A percentile compares a stretch with the other conserved stretches of the same genome.
These are phyloP conservation scores for Anas platyrhynchos DNA, from an alignment of 2,113 vertebrate species.

Conservation along the genomic window DNA sequence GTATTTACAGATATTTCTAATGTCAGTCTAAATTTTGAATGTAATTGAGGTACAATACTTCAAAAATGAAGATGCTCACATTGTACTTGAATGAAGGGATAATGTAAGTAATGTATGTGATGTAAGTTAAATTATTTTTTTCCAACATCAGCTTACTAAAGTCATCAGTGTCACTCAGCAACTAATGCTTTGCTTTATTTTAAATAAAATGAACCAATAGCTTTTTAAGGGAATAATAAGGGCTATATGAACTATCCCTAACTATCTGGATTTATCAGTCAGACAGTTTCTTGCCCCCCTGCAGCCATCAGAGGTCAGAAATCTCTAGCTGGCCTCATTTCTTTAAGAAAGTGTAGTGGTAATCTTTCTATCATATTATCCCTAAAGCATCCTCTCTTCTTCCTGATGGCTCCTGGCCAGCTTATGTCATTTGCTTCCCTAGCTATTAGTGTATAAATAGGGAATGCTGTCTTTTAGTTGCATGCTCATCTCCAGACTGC, in stretches of 20 bases:
- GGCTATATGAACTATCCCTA: neutral
- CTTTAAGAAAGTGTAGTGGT: slow-evolving; percentile 67
- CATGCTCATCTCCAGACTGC: neutral
- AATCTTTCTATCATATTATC: slow-evolving; percentile 70
- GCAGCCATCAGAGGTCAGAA: slow-evolving; percentile 2
- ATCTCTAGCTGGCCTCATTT: slow-evolving; percentile 63
- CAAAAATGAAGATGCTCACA: neutral
- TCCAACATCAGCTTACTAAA: neutral
- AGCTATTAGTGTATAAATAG: neutral
- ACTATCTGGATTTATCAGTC: neutral
- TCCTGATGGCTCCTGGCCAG: slow-evolving; percentile 31
- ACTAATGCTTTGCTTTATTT: neutral
- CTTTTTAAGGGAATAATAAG: neutral
- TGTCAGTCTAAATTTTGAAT: neutral
- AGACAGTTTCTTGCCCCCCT: neutral
- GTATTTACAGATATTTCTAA: neutral
- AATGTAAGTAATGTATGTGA: neutral
- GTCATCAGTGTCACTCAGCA: neutral
- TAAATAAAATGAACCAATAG: neutral
- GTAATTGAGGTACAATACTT: neutral
- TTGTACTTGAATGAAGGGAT: neutral
- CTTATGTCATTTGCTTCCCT: slow-evolving; percentile 40
- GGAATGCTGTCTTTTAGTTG: neutral
- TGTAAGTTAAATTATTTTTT: neutral
- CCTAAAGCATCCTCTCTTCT: slow-evolving; percentile 8